Percentiles rank a stretch among this genome's conserved stretches.
These are phyloP conservation scores for Noctuana brunneofusca DNA, from an alignment of 2,888 invertebrate species.

Conservation along the genomic window DNA sequence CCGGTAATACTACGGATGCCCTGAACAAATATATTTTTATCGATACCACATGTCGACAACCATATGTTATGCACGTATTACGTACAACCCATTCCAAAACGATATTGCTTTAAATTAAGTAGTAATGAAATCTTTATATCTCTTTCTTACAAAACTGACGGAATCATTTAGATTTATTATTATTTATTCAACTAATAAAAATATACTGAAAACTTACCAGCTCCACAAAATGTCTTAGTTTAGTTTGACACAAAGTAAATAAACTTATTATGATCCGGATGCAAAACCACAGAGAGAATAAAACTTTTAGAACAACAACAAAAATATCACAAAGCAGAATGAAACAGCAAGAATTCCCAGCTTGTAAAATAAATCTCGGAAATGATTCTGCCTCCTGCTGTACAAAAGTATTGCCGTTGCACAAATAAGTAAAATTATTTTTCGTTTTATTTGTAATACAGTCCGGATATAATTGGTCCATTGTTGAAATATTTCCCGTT, in stretches of 20 bases:
- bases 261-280: slow-evolving; percentile 16
- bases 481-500: neutral
- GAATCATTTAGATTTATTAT: too few species aligned
- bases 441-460: slow-evolving; percentile 15
- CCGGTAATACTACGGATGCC: neutral
- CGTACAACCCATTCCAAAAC: too few species aligned
- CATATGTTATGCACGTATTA: too few species aligned
- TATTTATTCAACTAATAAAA: neutral
- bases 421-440: slow-evolving; percentile 23
- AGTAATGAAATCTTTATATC: too few species aligned
- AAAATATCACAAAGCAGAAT: slow-evolving; percentile 27
- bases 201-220: neutral
- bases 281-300: slow-evolving; percentile 24
- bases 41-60: neutral
- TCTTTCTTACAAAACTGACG: neutral
- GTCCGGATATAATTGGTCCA: slow-evolving; percentile 11
- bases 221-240: neutral
- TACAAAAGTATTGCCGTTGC: slow-evolving; percentile 17
- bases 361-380: slow-evolving; percentile 28
- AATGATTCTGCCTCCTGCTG: slow-evolving; percentile 16
- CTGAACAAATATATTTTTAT: neutral
- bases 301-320: slow-evolving; percentile 28
- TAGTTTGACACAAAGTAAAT: neutral
- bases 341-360: slow-evolving; percentile 27
- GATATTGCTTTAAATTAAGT: too few species aligned